Base-by-base conservation (phyloP, 1,140 invertebrate species). In the Aleiodes sp. region DNA sequence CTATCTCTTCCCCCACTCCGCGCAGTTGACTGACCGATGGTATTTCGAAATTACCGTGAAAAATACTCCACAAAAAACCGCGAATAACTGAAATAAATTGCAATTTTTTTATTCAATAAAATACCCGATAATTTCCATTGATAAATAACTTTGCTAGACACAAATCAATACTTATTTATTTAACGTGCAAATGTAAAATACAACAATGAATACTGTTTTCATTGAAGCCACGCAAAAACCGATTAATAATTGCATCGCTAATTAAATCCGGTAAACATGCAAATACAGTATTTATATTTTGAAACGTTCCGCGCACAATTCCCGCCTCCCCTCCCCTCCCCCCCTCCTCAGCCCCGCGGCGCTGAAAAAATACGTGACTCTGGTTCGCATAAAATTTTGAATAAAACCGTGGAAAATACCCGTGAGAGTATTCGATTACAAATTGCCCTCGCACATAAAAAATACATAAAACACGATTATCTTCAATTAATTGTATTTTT, bases 261-360 rank as follows among this genome's bases (percentile, higher is more conserved):
- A 85, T 86, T 86, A 84, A 85, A 82, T 82, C 75, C 75, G 79
- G 82, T 81, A 86, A 85, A 82, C 82, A 83, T 83, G 83, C 81
- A 83, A 85, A 84, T 81, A 78, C 75, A 74, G 73, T 77, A 76
- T 82, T 82, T 82, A 79, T 82, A 84, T 76, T 80, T 78, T n/a
- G n/a, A n/a, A 84, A 81, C 80, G 73, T 72, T 72, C 72, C 71
- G 73, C 43, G 14, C 19, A 57, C 43, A 56, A 62, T 57, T 56
- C n/a, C n/a, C n/a, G n/a, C 28, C 19, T 12, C 4, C 12, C 26
- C 16, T n/a, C 16, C 56, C 19, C 56, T 29, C 56, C 21, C 19
- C 4, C 19, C 2, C 19, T 24, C 52, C 29, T 24, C 31, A 52
- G 8, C 24, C 26, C 46, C 12, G 3, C 4, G 10, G 21, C 19